These are phyloP conservation scores for Auanema freiburgensis DNA, from an alignment of 2,888 invertebrate species.

Conservation along the genomic window DNA sequence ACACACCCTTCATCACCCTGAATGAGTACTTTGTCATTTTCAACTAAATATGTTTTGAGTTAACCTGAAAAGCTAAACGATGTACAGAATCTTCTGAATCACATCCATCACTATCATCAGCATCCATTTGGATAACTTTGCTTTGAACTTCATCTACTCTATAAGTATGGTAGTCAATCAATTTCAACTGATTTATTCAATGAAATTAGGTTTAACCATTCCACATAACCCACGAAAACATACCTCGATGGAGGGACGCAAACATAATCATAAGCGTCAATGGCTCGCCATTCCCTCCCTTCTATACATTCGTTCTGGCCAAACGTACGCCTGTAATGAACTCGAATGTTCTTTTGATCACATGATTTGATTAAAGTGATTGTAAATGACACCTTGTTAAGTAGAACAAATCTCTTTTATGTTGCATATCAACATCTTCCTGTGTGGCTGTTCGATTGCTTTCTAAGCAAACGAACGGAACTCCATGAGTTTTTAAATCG, in stretches of 20 bases:
- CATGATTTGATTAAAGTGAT: not conserved
- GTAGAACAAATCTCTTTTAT: conserved; percentile 26
- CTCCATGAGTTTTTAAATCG: conserved; percentile 17
- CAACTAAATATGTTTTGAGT: not conserved
- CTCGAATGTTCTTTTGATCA: too few relatives aligned
- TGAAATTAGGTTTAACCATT: too few relatives aligned
- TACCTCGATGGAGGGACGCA: conserved; percentile 50
- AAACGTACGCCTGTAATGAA: conserved; percentile 36
- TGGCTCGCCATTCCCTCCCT: conserved; percentile 53
- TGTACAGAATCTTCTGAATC: conserved; percentile 2
- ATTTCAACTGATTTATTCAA: conserved; percentile 8
- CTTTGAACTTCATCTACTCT: not conserved
- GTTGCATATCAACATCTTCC: conserved; percentile 23
- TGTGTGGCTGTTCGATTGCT: conserved; percentile 14
- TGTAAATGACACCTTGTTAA: conserved; percentile 16
- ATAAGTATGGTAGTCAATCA: not conserved
- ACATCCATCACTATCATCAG: not conserved
- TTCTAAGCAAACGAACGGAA: conserved; percentile 20
- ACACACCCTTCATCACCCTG: conserved; percentile 45
- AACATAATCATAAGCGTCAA: conserved; percentile 62
- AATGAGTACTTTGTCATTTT: too few relatives aligned
- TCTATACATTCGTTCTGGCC: conserved; percentile 55
- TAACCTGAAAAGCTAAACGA: conserved; percentile 21
- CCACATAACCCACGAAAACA: too few relatives aligned
- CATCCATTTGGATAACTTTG: not conserved